Base-by-base conservation (phyloP, 2,113 vertebrate species). In the Ifrita kowaldi region DNA sequence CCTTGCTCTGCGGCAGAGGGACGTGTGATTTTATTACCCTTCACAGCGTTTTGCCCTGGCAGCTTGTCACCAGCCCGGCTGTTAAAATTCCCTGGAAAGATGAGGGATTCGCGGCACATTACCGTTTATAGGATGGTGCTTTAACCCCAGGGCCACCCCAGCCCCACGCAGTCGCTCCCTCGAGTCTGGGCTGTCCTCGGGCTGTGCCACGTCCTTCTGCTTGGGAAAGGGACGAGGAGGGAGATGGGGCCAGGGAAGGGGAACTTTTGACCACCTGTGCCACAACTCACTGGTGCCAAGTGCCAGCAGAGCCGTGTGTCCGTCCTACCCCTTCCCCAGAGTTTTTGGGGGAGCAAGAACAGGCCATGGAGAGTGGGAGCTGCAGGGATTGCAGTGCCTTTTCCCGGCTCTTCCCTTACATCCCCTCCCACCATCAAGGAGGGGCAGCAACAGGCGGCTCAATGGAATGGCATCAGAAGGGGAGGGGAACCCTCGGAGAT, bases 121-220 rank as follows among this genome's bases (percentile, higher is more conserved):
- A 3, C 17, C 8, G 49, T 42, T 84, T 70, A 33, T 20, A 28
- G 63, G 63, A 16, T 23, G 33, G 35, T 17, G 71, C 35, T 63
- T 84, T 37, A 63, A 63, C 35, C 71, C 41, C 70, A 41, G 46
- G 8, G 39, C 70, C 28, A 39, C 1, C 23, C 63, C 55, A 35
- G 30, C 21, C 63, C 63, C 41, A 27, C 0, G 0, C 37, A 28
- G 60, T 37, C 5, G 0, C 46, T 68, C 53, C 1, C 17, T 35
- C 17, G 0, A 18, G 6, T 70, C 55, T 12, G 6, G 8, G 52
- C 15, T 52, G 67, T 35, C 35, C 69, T 37, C 3, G 0, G 35
- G 33, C 21, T 24, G 13, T n/a, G 64, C 46, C 64, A 3, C 0
- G 1, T 47, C 76, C n/a, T 75, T 49, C 46, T 67, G 39, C 71